Conservation (phyloP, 2,888 invertebrate species). For the Melitaea athalia region DNA sequence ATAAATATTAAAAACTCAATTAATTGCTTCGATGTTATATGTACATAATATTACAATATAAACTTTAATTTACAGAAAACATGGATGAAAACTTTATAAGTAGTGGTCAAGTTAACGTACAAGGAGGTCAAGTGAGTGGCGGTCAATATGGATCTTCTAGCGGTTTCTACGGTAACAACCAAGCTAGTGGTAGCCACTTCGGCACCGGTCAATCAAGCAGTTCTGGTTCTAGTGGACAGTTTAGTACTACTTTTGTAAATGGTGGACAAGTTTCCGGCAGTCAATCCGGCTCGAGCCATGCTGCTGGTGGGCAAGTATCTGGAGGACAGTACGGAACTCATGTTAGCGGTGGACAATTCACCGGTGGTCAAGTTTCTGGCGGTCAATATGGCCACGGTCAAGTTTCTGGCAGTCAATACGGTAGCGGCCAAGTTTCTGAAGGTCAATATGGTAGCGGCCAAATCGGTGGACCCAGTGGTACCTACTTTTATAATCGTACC, state of each 20-base stretch:
- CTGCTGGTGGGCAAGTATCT: slow-evolving; percentile 36
- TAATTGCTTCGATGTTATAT: neutral
- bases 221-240: slow-evolving; percentile 43
- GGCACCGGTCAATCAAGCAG: slow-evolving; percentile 23
- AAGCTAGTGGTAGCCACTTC: slow-evolving; percentile 35
- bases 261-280: slow-evolving; percentile 38
- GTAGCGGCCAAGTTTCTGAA: slow-evolving; percentile 24
- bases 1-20: neutral
- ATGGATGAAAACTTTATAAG: slow-evolving; percentile 45
- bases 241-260: slow-evolving; percentile 29
- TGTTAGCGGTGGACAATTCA: slow-evolving; percentile 38
- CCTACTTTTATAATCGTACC: slow-evolving; percentile 54
- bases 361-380: slow-evolving; percentile 35
- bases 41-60: neutral
- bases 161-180: slow-evolving; percentile 43
- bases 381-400: slow-evolving; percentile 41
- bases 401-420: slow-evolving; percentile 18
- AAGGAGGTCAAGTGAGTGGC: slow-evolving; percentile 39
- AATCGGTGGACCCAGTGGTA: slow-evolving; percentile 35
- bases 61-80: slow-evolving; percentile 43
- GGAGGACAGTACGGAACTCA: slow-evolving; percentile 43
- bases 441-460: slow-evolving; percentile 39
- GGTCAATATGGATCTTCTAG: slow-evolving; percentile 32
- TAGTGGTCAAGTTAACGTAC: slow-evolving; percentile 35
- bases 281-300: slow-evolving; percentile 20